Base-by-base conservation (phyloP, 2,888 invertebrate species). In the Meliscaeva auricollis region DNA sequence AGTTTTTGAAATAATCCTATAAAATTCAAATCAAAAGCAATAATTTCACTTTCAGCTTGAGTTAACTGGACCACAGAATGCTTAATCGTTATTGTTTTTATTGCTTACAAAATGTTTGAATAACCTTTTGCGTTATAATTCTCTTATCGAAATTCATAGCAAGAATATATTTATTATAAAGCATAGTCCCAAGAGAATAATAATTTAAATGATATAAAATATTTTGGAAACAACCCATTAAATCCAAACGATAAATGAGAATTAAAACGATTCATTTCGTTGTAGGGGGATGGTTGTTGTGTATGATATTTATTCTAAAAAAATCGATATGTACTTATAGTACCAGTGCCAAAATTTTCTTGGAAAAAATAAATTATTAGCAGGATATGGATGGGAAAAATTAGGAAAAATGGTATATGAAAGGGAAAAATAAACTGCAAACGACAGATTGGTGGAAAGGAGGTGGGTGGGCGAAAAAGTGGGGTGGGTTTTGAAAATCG, bases 191-290 rank as follows among this genome's bases (percentile, higher is more conserved):
- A 44, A 44, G 62, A 62, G 62, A 11, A 62, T 44, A 62, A 62
- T 62, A 62, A 62, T 62, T 30, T 26, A 30, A 44, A 62, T 62
- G 44, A 62, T 62, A 62, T 62, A 44, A 62, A 44, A 62, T 62
- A 26, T 44, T 62, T 44, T 26, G 15, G 26, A 62, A 44, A 44
- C 44, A 44, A 44, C 15, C 26, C 44, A 62, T 62, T 30, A 44
- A 62, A 5, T 5, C 44, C 9, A 26, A 41, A 44, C 62, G 41
- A 62, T 62, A 62, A 62, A 62, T 62, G 62, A 17, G 4, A 44
- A 1, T 30, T 62, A 44, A 62, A 62, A 62, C 26, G 62, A 62
- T 62, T 38, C 1, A 35, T 26, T 26, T 26, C n/a, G 26, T 4
- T 26, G 4, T 26, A 9, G 11, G 38, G 38, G 1, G 38, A 38